phyloP scores from a whole-genome alignment of 2,113 vertebrate species.

The Nannospalax galili region DNA sequence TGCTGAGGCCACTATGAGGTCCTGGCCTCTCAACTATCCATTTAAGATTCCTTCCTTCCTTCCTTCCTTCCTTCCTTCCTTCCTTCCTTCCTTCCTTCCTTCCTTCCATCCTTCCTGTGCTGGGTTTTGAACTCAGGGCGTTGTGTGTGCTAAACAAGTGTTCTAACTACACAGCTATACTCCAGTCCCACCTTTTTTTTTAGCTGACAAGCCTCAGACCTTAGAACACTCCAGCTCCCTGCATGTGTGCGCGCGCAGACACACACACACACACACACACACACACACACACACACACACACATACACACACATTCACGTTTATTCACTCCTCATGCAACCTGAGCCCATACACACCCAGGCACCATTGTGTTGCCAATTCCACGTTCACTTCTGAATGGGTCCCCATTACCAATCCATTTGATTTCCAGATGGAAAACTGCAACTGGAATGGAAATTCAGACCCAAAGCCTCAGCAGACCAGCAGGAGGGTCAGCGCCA shows the following conservation, averaged over 20 bases:
- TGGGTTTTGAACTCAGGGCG: background rate
- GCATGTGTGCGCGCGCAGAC: accelerated
- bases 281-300: background rate
- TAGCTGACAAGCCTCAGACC: background rate
- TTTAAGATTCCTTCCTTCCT: background rate
- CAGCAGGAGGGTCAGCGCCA: background rate
- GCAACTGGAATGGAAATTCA: background rate
- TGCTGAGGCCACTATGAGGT: accelerated
- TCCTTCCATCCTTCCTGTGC: background rate
- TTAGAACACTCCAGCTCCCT: background rate
- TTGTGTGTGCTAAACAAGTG: background rate
- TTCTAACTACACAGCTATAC: background rate
- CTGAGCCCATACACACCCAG: background rate
- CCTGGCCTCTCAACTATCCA: background rate
- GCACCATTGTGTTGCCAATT: accelerated
- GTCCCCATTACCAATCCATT: accelerated
- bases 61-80: background rate
- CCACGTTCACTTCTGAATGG: no score
- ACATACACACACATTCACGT: background rate
- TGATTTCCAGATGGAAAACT: background rate
- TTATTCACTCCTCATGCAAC: accelerated
- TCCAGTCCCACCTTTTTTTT: background rate
- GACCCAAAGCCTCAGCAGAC: background rate
- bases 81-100: background rate
- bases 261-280: background rate